Conservation (phyloP, 1,140 invertebrate species). For the Pseudomyrmex cubaensis region DNA sequence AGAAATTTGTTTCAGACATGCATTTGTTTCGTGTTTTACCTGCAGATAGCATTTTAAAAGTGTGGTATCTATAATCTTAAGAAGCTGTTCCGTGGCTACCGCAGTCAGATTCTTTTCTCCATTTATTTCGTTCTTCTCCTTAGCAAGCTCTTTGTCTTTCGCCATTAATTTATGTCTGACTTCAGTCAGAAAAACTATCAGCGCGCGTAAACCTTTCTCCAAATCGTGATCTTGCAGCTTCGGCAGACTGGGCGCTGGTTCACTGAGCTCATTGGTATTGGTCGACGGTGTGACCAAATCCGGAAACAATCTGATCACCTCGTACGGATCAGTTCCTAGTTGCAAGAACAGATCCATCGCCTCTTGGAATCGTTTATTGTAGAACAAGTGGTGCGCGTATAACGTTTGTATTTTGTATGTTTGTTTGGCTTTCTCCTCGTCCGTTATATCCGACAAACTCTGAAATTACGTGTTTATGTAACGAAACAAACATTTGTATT, state of each 20-base stretch:
- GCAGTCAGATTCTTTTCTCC: constrained; percentile 80
- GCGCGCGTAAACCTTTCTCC: constrained; percentile 94
- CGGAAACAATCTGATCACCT: constrained; percentile 97
- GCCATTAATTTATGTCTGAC: constrained; percentile 87
- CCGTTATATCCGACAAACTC: constrained; percentile 93
- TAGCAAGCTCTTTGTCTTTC: constrained; percentile 80
- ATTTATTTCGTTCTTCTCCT: constrained; percentile 82
- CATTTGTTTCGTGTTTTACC: constrained; percentile 88
- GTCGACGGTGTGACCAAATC: constrained; percentile 91
- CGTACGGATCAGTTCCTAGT: constrained; percentile 95
- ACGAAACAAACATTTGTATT: neutral
- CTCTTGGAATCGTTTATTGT: constrained; percentile 93
- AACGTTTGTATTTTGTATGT: constrained; percentile 95
- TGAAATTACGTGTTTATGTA: constrained; percentile 81
- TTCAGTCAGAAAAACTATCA: constrained; percentile 95
- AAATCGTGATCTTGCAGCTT: constrained; percentile 93
- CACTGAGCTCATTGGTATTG: constrained; percentile 85
- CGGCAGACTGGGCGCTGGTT: constrained; percentile 82
- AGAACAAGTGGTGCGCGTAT: constrained; percentile 96
- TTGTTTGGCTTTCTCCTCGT: constrained; percentile 92
- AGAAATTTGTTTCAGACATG: constrained; percentile 10
- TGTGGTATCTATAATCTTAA: constrained; percentile 98
- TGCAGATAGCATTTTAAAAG: constrained; percentile 98
- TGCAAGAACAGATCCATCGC: constrained; percentile 96
- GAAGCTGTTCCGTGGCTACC: constrained; percentile 87